These are phyloP conservation scores for Coremacera marginata DNA, from an alignment of 2,888 invertebrate genomes.

Conservation along the genomic window DNA sequence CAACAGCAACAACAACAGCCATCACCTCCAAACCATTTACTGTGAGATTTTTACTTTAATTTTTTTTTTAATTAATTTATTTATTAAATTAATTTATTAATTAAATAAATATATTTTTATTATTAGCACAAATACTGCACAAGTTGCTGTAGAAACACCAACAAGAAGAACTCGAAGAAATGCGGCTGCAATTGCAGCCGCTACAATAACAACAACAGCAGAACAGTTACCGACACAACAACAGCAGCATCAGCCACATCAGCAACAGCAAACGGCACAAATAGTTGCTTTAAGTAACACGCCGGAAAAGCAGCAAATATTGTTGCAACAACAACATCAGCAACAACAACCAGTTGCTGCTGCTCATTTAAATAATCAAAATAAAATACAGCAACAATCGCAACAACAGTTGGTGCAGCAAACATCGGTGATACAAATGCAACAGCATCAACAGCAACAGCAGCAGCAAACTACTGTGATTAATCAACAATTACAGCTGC, in stretches of 20 bases:
- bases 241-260: constrained; percentile 8
- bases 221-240: neutral
- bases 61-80: too few relatives aligned
- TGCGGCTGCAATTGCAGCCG: constrained; percentile 17
- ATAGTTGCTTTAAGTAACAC: neutral
- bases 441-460: constrained; percentile 40
- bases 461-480: constrained; percentile 29
- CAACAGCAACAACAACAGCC: constrained; percentile 20
- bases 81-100: neutral
- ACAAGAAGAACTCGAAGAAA: constrained; percentile 10
- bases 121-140: neutral
- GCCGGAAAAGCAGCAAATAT: constrained; percentile 31
- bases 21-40: neutral
- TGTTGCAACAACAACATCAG: constrained; percentile 35
- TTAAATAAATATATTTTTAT: neutral
- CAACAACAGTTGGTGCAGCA: constrained; percentile 46
- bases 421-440: constrained; percentile 49
- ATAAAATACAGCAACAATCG: constrained; percentile 37
- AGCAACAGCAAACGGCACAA: constrained; percentile 8
- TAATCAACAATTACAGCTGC: constrained; percentile 41
- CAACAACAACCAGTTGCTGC: too few relatives aligned
- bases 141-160: constrained; percentile 30
- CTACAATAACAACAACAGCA: constrained; percentile 1
- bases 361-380: constrained; percentile 15
- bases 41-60: neutral